Base-by-base conservation (phyloP, 1,140 invertebrate genomes). In the Batillaria attramentaria region DNA sequence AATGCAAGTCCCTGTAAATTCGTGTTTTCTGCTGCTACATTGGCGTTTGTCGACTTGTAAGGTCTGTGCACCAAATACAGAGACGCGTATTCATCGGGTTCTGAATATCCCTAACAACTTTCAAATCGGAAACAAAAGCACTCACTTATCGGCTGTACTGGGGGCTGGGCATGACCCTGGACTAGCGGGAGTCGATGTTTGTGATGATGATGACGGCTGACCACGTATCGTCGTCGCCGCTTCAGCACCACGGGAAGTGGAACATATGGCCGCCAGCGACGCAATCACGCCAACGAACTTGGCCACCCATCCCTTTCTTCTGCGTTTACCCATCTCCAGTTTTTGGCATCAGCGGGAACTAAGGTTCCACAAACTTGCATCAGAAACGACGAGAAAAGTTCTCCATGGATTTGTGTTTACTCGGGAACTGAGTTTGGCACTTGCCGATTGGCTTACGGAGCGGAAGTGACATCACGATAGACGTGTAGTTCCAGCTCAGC, bases 251-350 rank as follows among this genome's bases (percentile, higher is more conserved):
- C 43, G 72, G 41, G 57, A n/a, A 18, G 75, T 73, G 31, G 76
- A 72, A 74, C 82, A 84, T 18, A 87, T 62, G n/a, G 84, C 86
- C n/a, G 82, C 81, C 37, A 85, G 35, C 16, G 84, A 87, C 18
- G 84, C 83, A 20, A 82, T 80, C 72, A 85, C 85, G 73, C 81
- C 81, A 28, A 83, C 54, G 50, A 84, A 66, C 43, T 80, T 80
- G 10, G 82, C 79, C 43, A 83, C 80, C 84, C 84, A 86, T 83
- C 81, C 82, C 54, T 72, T 83, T 39, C 54, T 72, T 46, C 79
- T 77, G 57, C 66, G 78, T 78, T 79, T 82, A 69, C 86, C 84
- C 84, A 85, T 84, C 18, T 37, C 78, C 42, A 65, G 33, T 8
- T 28, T 39, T 18, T 50, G 28, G 54, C 28, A 72, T 62, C 41